Evolutionary conservation across 2,113 vertebrate genomes (phyloP), one percentile per base, ranked within the genome.

Genomic region (Rhea americana): DNA sequence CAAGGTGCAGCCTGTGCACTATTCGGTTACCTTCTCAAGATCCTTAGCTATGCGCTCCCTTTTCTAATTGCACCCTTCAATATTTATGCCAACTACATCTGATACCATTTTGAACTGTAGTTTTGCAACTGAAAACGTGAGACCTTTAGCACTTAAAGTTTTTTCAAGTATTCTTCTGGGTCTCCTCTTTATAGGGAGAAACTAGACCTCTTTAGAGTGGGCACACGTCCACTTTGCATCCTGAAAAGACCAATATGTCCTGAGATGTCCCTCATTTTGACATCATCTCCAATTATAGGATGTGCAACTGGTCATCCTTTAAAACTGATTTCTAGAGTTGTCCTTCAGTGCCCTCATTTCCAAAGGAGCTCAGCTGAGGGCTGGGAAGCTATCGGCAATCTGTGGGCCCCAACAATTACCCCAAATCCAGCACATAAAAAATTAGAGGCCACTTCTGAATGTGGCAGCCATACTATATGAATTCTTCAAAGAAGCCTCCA

Each of bases 11-110:
- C 21, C 41, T 4, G 1, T 70, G 35, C 21, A 43, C 25, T 41
- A 22, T 22, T 67, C 5, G 1, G 5, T 58, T 63, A 74, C 15
- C 9, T 39, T 24, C 0, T 3, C 22, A 22, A 20, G 41, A 39
- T n/a, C 56, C 28, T 79, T 24, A 47, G 48, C 1, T 1, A 39
- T 43, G 26, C 4, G 35, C 35, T 35, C 35, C 35, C 35, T 35
- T 35, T 35, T 35, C 35, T 35, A 35, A 35, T 35, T 35, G 35
- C 35, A 56, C 7, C 32, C 10, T 45, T 15, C 28, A 74, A 25
- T 11, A 24, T 25, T 62, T 28, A 30, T 0, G 2, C 9, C 21
- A 51, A 7, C 15, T 14, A 21, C 0, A 0, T 50, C 50, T 45
- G 18, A 58, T 62, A 15, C 14, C 43, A 7, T 4, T 86, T 58